These are phyloP conservation scores for Thalassoma bifasciatum DNA, from an alignment of 2,113 vertebrate species.

Conservation along the genomic window DNA sequence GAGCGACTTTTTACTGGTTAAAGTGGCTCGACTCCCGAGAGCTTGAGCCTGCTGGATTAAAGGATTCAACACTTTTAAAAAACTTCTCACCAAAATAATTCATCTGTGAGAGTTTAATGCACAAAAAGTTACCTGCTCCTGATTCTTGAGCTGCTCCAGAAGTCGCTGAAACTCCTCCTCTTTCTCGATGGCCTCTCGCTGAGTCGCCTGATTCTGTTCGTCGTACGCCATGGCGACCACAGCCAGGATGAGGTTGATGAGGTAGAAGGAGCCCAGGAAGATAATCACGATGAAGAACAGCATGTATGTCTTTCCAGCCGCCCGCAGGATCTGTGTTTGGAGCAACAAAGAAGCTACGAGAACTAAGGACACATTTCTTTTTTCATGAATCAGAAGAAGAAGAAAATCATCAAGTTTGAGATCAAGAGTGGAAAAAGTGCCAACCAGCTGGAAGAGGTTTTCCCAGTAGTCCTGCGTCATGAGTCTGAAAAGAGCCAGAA, in stretches of 20 bases:
- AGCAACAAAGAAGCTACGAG: slow-evolving; percentile 65
- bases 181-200: slow-evolving; percentile 91
- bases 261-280: slow-evolving; percentile 98
- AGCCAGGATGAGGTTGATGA: slow-evolving; percentile 98
- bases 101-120: too few species aligned
- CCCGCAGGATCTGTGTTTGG: slow-evolving; percentile 88
- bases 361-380: slow-evolving; percentile 62
- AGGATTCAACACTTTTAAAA: not conserved
- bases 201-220: slow-evolving; percentile 92
- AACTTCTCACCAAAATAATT: too few species aligned
- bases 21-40: slow-evolving; percentile 71
- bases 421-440: slow-evolving; percentile 47
- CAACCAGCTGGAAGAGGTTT: slow-evolving; percentile 97
- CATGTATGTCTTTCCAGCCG: slow-evolving; percentile 99
- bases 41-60: slow-evolving; percentile 73
- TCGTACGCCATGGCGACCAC: slow-evolving; percentile 98
- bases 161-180: slow-evolving; percentile 94
- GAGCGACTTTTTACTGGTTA: slow-evolving; percentile 74
- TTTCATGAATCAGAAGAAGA: slow-evolving; percentile 2
- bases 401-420: not conserved
- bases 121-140: slow-evolving; percentile 84
- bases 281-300: slow-evolving; percentile 97
- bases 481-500: slow-evolving; percentile 95
- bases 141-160: slow-evolving; percentile 90
- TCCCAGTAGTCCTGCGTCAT: slow-evolving; percentile 99